These are phyloP conservation scores for Limnephilus rhombicus DNA, from an alignment of 2,888 invertebrate species.

Conservation along the genomic window DNA sequence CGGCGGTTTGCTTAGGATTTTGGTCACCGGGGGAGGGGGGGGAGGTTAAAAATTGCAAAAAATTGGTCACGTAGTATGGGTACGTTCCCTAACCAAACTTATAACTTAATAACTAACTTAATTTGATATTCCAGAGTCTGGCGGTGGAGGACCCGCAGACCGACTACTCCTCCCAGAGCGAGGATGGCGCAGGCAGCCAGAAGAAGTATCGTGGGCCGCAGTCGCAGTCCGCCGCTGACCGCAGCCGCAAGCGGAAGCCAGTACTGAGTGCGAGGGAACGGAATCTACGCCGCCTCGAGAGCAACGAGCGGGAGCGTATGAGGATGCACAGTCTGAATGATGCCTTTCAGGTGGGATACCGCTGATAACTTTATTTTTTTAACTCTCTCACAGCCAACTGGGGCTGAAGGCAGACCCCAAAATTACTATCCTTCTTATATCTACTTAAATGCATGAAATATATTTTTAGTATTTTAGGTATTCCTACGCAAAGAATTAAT, in stretches of 20 bases:
- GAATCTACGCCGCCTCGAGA: slow-evolving; percentile 85
- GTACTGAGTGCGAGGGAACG: slow-evolving; percentile 83
- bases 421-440: too few species aligned
- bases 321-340: slow-evolving; percentile 89
- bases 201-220: slow-evolving; percentile 69
- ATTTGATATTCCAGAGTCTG: slow-evolving; percentile 49
- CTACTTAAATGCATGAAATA: too few species aligned
- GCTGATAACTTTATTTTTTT: slow-evolving; percentile 55
- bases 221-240: slow-evolving; percentile 71
- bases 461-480: too few species aligned
- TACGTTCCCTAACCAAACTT: too few species aligned
- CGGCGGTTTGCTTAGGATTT: too few species aligned
- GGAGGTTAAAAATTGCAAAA: too few species aligned
- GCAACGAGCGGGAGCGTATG: slow-evolving; percentile 88
- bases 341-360: slow-evolving; percentile 83
- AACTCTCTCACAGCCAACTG: too few species aligned
- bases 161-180: slow-evolving; percentile 67
- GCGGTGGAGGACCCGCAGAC: slow-evolving; percentile 59
- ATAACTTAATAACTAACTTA: background rate
- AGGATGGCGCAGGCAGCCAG: slow-evolving; percentile 66
- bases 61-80: too few species aligned
- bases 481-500: too few species aligned
- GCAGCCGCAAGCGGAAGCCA: slow-evolving; percentile 77
- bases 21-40: too few species aligned
- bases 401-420: too few species aligned